phyloP scores from a whole-genome alignment of 2,888 invertebrate genomes.

The Eupithecia pulchellata region DNA sequence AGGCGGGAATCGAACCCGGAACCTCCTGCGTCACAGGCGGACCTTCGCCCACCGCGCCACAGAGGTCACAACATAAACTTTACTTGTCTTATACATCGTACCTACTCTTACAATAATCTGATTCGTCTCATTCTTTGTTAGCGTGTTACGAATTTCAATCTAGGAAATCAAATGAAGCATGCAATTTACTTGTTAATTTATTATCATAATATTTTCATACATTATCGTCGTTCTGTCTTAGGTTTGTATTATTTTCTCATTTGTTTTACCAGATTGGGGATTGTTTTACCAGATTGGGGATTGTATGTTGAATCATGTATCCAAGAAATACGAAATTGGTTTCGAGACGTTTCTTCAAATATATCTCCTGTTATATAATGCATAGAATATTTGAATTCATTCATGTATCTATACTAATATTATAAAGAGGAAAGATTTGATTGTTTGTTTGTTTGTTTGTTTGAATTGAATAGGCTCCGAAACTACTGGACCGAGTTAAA shows the following conservation, averaged over 20 bases:
- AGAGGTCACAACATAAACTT: too few species aligned
- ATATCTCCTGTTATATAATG: not conserved
- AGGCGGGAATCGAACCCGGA: too few species aligned
- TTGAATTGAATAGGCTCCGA: too few species aligned
- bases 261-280: not conserved
- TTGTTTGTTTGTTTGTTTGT: too few species aligned
- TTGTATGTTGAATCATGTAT: not conserved
- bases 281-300: not conserved
- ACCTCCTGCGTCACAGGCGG: too few species aligned
- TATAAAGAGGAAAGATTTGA: too few species aligned
- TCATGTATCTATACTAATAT: too few species aligned
- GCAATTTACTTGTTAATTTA: constrained; percentile 14
- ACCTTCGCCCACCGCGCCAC: too few species aligned
- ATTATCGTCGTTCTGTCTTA: constrained; percentile 16
- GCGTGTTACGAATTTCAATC: constrained; percentile 28
- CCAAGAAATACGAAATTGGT: not conserved
- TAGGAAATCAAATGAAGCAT: constrained; percentile 18
- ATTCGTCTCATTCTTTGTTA: constrained; percentile 23
- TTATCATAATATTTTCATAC: constrained; percentile 27
- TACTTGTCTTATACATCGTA: not conserved
- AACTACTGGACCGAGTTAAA: too few species aligned
- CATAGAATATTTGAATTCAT: not conserved
- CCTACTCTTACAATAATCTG: constrained; percentile 6
- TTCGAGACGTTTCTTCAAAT: not conserved
- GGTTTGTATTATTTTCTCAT: not conserved